Evolutionary conservation across 2,888 invertebrate species (phyloP), one percentile per base, ranked within the genome.

Genomic region (Meiosimyza decipiens): DNA sequence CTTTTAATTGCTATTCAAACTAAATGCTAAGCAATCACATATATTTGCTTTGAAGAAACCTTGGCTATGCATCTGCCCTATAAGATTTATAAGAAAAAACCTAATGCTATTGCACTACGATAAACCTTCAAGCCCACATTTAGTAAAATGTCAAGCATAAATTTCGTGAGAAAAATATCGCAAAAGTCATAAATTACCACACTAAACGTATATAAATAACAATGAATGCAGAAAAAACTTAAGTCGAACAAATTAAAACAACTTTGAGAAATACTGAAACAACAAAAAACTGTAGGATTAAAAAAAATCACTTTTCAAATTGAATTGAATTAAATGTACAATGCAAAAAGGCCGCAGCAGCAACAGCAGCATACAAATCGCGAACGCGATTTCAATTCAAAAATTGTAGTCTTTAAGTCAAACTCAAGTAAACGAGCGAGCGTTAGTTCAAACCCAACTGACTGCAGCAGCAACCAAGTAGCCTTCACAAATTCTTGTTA

Each of bases 401-500:
- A 69, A 33, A 13, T 9, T 40, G 40, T 9, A 40, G 40, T 40
- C 40, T 40, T 9, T 40, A 40, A 40, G 40, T 40, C 40, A 40
- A 40, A 40, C 40, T 40, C 40, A 6, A 40, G 40, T 5, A 40
- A 40, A 40, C 40, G 9, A 40, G 40, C 40, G 40, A 40, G 40
- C 40, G 40, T 40, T 9, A 40, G n/a, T 50, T 16, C 50, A 18
- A 33, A 5, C 13, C 47, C 49, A n/a, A 64, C 50, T 22, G 18
- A 28, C 50, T 18, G 50, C 18, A 64, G 16, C 7, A 52, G 52
- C 62, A 60, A 40, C 62, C 60, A 16, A 54, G 62, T 74, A 76
- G 77, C 76, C 77, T 77, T 77, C 76, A 76, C 74, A 76, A 69
- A 77, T 75, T 74, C 77, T 75, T 72, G 74, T 73, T 75, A 77